Evolutionary conservation across 2,113 vertebrate species (phyloP).

Genomic region (Muntiacus reevesi): DNA sequence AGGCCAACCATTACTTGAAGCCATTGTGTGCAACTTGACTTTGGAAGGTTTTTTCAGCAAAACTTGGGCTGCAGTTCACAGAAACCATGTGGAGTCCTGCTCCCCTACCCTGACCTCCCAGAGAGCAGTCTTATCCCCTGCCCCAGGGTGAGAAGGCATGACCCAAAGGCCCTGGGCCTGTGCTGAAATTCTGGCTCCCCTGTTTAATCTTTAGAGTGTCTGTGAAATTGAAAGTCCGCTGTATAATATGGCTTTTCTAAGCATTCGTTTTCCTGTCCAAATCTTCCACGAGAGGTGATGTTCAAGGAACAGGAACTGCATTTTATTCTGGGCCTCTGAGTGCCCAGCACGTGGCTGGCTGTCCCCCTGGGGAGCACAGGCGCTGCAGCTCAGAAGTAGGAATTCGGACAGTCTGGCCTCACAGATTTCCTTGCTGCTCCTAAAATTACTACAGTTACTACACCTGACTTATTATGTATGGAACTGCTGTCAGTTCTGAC

Average conservation of each 20-base stretch:
- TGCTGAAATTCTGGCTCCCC: not conserved
- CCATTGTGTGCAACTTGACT: not conserved
- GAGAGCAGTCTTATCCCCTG: not conserved
- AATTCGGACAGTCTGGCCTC: not conserved
- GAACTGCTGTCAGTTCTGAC: not conserved
- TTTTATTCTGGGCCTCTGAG: not conserved
- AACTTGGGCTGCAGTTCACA: not conserved
- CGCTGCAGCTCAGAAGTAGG: not conserved
- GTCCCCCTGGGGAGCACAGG: not conserved
- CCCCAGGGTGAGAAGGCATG: not conserved
- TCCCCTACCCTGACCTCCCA: not conserved
- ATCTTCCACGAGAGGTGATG: not conserved
- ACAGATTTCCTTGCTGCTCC: not conserved
- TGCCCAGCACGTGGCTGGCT: not conserved
- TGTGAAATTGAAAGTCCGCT: not conserved
- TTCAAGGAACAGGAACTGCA: not conserved
- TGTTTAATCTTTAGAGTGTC: not conserved
- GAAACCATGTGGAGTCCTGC: not conserved
- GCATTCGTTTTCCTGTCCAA: not conserved
- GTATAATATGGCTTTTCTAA: not conserved
- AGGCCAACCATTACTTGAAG: not conserved
- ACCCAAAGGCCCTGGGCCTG: not conserved
- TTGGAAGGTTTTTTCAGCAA: not conserved
- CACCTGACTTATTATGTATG: not conserved
- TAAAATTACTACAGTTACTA: not conserved